phyloP scores from a whole-genome alignment of 2,888 invertebrate genomes.

The Cataglyphis livida region DNA sequence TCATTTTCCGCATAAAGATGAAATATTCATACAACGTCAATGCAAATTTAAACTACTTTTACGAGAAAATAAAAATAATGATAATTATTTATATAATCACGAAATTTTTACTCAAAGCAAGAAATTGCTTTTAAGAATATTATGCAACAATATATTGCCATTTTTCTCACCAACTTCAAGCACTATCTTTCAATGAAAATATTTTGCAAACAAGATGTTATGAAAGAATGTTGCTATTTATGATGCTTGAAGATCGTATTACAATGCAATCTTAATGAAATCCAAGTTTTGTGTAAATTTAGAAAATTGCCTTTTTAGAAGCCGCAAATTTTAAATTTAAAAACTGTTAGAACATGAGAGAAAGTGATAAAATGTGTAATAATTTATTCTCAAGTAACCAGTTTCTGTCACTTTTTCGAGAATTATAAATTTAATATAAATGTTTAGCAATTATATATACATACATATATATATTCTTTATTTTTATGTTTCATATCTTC shows the following conservation, averaged over 20 bases:
- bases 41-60: neutral
- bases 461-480: neutral
- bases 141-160: neutral
- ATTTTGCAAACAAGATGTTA: neutral
- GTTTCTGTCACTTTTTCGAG: neutral
- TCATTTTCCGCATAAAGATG: neutral
- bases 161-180: neutral
- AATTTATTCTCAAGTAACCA: neutral
- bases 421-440: neutral
- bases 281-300: constrained; percentile 67
- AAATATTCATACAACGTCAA: neutral
- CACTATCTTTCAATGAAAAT: constrained; percentile 7
- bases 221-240: constrained; percentile 11
- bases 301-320: constrained; percentile 58
- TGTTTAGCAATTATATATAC: neutral
- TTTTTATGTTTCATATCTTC: too few relatives aligned
- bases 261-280: constrained; percentile 35
- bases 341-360: neutral
- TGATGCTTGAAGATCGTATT: neutral
- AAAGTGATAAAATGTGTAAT: neutral
- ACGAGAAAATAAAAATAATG: neutral
- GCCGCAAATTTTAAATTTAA: constrained; percentile 28
- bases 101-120: constrained; percentile 23
- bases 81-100: constrained; percentile 20
- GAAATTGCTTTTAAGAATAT: neutral